phyloP scores from a whole-genome alignment of 2,113 vertebrate species.

The Dasyornis broadbenti region DNA sequence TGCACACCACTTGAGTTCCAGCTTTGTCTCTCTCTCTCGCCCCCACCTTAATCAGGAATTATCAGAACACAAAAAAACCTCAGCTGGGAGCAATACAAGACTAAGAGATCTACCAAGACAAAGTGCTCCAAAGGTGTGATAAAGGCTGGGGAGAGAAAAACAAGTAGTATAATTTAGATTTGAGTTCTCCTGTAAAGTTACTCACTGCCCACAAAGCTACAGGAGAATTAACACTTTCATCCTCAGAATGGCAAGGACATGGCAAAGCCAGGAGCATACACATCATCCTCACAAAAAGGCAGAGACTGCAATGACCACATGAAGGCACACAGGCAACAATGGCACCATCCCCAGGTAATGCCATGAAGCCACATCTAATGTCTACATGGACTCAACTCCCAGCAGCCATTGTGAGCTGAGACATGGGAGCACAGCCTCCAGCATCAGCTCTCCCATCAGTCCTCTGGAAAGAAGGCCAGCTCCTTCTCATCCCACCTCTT shows the following conservation, averaged over 20 bases:
- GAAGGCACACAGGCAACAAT: neutral
- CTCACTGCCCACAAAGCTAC: neutral
- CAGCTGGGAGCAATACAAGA: neutral
- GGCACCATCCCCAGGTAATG: neutral
- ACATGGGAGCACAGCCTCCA: neutral
- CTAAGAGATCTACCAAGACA: neutral
- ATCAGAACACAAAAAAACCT: neutral
- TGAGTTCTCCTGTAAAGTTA: neutral
- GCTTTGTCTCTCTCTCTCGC: neutral
- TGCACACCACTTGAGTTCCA: neutral
- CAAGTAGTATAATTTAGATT: neutral
- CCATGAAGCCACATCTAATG: neutral
- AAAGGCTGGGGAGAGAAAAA: neutral
- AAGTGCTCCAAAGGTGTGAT: neutral
- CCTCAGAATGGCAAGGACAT: neutral
- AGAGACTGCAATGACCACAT: neutral
- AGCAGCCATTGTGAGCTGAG: neutral
- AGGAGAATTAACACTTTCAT: neutral
- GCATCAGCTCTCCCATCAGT: neutral
- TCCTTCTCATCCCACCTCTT: slow-evolving; percentile 70
- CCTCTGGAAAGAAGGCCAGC: neutral
- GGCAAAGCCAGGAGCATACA: neutral
- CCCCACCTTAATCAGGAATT: neutral
- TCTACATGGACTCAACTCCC: neutral
- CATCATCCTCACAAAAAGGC: neutral